These are phyloP conservation scores for Campoplex capitator DNA, from an alignment of 2,888 invertebrate species.

Conservation along the genomic window DNA sequence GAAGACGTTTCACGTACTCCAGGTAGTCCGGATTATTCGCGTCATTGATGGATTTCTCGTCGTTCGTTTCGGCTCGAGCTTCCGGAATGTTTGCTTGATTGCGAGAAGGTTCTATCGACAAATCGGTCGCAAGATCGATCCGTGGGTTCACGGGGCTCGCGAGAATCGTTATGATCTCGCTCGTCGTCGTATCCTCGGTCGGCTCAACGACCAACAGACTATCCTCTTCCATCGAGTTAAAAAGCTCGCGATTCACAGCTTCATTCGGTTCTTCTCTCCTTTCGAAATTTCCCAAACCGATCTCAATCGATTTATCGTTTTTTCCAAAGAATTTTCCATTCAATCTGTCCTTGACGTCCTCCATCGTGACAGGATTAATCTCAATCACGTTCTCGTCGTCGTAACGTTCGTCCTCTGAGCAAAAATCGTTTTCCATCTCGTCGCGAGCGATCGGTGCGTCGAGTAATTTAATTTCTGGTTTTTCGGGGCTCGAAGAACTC, in stretches of 20 bases:
- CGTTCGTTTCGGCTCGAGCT: neutral
- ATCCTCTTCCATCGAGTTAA: conserved; percentile 86
- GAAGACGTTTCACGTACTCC: conserved; percentile 88
- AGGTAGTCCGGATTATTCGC: conserved; percentile 84
- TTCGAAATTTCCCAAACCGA: conserved; percentile 9
- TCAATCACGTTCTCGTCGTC: conserved; percentile 79
- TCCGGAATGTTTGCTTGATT: neutral
- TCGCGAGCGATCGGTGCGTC: conserved; percentile 81
- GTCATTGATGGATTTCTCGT: conserved; percentile 74
- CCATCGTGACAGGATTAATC: conserved; percentile 81
- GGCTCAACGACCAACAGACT: conserved; percentile 86
- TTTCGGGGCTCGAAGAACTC: conserved; percentile 61
- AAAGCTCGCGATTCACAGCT: conserved; percentile 78
- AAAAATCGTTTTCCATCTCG: conserved; percentile 80
- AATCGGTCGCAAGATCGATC: conserved; percentile 55
- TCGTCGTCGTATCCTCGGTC: conserved; percentile 87
- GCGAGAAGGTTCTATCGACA: conserved; percentile 9
- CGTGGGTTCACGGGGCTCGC: conserved; percentile 85
- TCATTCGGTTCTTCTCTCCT: conserved; percentile 84
- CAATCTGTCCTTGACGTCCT: conserved; percentile 79
- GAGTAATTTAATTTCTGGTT: conserved; percentile 37
- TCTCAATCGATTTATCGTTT: conserved; percentile 40
- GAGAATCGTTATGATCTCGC: conserved; percentile 86
- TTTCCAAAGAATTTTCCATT: conserved; percentile 71
- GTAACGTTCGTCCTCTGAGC: conserved; percentile 76